A percentile compares a stretch with the other conserved stretches of the same genome.
Conservation (phyloP, 64 coral and sea anemone species). For the Pachyseris speciosa region DNA sequence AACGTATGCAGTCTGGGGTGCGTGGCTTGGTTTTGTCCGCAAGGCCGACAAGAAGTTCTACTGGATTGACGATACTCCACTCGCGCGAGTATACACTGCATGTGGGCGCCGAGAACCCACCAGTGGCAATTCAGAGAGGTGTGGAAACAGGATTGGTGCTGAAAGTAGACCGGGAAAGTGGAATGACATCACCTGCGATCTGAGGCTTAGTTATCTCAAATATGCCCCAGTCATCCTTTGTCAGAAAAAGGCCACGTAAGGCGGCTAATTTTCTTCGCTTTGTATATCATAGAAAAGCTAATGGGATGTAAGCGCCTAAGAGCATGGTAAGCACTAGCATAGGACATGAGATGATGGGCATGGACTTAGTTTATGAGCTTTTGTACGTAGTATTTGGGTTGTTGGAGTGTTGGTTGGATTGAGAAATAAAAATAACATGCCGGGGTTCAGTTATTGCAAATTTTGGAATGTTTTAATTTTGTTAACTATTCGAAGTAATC, state of each 20-base stretch:
- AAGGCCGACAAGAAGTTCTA: constrained; percentile 13
- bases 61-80: constrained; percentile 7
- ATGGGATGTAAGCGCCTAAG: too few relatives aligned
- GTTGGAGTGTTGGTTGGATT: too few relatives aligned
- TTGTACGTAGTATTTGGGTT: too few relatives aligned
- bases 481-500: too few relatives aligned
- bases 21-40: constrained; percentile 9
- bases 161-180: not conserved
- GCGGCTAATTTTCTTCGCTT: too few relatives aligned
- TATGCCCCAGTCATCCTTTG: not conserved
- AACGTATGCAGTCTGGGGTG: not conserved
- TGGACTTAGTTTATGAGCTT: too few relatives aligned
- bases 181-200: not conserved
- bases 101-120: not conserved
- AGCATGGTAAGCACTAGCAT: too few relatives aligned
- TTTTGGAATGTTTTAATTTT: too few relatives aligned
- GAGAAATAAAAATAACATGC: too few relatives aligned
- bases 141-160: not conserved
- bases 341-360: too few relatives aligned
- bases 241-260: not conserved
- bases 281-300: too few relatives aligned
- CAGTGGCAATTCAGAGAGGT: not conserved
- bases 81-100: not conserved
- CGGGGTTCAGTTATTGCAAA: too few relatives aligned
- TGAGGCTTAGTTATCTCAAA: not conserved